phyloP scores from a whole-genome alignment of 2,888 invertebrate genomes.

The Drosophila macrothrix region DNA sequence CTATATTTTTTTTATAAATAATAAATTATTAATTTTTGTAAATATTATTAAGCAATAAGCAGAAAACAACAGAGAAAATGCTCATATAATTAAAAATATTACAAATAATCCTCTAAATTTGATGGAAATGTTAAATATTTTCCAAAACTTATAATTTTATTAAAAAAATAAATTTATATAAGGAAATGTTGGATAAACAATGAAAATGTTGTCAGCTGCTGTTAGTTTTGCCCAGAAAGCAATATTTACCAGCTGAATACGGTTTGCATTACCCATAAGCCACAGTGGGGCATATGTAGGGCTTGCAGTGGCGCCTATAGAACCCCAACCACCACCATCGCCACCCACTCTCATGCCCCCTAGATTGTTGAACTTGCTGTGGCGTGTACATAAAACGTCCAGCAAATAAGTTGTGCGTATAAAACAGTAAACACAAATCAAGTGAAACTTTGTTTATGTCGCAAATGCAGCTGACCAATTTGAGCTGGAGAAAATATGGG shows the following conservation, averaged over 20 bases:
- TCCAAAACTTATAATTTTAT: too few species aligned
- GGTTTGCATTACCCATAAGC: conserved; percentile 23
- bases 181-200: conserved; percentile 12
- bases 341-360: neutral
- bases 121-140: neutral
- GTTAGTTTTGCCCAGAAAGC: neutral
- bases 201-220: conserved; percentile 3
- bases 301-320: conserved; percentile 10
- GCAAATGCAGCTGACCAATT: conserved; percentile 24
- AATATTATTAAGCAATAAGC: neutral
- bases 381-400: conserved; percentile 44
- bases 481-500: neutral
- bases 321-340: too few species aligned
- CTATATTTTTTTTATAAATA: neutral
- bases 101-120: neutral
- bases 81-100: neutral
- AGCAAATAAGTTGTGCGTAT: conserved; percentile 33
- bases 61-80: neutral
- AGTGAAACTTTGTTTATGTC: conserved; percentile 44
- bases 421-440: conserved; percentile 59
- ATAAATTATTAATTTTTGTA: neutral
- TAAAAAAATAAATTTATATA: too few species aligned
- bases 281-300: conserved; percentile 29
- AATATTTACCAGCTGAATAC: conserved; percentile 30
- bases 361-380: neutral